A percentile compares a stretch with the other conserved stretches of the same genome.
Conservation (phyloP, 1,140 invertebrate species). For the Papilio xuthus region DNA sequence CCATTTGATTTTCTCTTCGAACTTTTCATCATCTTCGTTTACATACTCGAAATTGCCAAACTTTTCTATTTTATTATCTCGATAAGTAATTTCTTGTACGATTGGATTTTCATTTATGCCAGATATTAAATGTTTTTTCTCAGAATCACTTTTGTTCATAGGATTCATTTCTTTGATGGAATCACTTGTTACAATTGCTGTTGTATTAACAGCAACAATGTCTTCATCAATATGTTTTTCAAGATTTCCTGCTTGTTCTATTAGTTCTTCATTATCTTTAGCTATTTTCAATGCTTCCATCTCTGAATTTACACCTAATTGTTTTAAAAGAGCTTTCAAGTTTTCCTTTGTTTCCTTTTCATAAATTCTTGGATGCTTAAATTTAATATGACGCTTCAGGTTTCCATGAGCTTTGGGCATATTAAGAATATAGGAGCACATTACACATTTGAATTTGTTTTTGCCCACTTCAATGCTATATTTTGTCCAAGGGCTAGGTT, state of each 20-base stretch:
- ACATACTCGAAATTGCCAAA: constrained; percentile 17
- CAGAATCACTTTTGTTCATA: neutral
- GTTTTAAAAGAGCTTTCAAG: neutral
- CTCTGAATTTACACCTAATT: neutral
- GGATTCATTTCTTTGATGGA: neutral
- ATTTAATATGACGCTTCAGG: constrained; percentile 20
- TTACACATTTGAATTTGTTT: constrained; percentile 15
- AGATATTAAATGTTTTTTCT: neutral
- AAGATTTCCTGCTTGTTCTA: constrained; percentile 14
- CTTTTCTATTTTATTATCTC: constrained; percentile 1
- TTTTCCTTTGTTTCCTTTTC: constrained; percentile 9
- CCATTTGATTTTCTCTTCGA: constrained; percentile 28
- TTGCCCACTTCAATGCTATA: constrained; percentile 16
- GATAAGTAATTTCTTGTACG: constrained; percentile 2
- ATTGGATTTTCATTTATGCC: neutral
- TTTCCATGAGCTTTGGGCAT: constrained; percentile 31
- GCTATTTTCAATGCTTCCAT: neutral
- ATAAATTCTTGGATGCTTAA: constrained; percentile 20
- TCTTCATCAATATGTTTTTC: neutral
- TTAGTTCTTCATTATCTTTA: neutral
- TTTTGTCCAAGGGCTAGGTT: constrained; percentile 19
- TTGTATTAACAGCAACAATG: neutral
- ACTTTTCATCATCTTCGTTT: neutral
- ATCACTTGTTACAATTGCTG: neutral
- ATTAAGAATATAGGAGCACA: constrained; percentile 7